Conservation (phyloP, 2,113 vertebrate species). For the Shinisaurus crocodilurus region DNA sequence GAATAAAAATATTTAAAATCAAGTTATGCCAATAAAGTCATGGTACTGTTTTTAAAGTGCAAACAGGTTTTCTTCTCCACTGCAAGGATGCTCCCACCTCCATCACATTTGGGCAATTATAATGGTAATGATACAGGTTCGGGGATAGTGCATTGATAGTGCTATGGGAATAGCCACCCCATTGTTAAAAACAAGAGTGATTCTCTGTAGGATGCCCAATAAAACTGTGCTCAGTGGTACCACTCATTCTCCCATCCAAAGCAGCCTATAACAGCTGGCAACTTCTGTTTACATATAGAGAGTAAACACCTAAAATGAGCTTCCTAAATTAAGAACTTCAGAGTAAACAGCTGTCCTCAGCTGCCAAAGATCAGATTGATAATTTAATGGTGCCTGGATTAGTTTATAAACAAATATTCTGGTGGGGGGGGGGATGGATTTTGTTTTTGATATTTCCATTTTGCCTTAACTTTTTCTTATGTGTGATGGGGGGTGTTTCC, state of each 20-base stretch:
- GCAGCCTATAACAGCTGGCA: conserved; percentile 5
- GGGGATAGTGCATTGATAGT: background rate
- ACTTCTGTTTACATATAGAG: conserved; percentile 27
- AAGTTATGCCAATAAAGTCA: no score
- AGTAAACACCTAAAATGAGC: background rate
- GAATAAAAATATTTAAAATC: no score
- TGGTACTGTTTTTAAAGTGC: no score
- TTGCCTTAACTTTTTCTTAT: background rate
- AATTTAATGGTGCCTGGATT: background rate
- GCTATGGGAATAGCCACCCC: no score
- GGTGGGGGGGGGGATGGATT: background rate
- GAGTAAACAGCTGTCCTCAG: fast-evolving
- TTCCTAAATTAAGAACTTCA: background rate
- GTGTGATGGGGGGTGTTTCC: no score
- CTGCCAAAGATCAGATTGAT: fast-evolving
- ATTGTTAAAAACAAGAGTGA: background rate
- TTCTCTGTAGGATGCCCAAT: background rate
- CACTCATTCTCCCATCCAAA: background rate
- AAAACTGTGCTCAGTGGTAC: background rate
- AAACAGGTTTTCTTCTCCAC: background rate
- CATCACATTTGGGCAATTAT: background rate
- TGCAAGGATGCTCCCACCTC: background rate
- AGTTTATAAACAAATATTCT: background rate
- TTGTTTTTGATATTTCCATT: background rate
- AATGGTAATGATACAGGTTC: background rate